phyloP scores from a whole-genome alignment of 2,113 vertebrate species.

The Strix uralensis region DNA sequence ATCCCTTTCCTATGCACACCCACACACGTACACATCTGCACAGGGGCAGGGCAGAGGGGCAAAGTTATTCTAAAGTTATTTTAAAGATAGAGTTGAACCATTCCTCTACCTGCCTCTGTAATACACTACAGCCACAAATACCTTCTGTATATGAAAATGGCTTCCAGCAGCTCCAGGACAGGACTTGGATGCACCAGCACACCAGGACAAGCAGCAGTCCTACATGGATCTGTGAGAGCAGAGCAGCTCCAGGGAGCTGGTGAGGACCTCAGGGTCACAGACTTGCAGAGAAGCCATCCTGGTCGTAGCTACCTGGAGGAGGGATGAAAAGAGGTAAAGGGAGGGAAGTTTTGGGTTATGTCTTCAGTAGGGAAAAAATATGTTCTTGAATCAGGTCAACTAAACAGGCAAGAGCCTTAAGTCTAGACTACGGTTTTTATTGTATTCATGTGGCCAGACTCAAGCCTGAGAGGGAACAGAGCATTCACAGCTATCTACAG shows the following conservation, averaged over 20 bases:
- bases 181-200: neutral
- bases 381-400: neutral
- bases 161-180: neutral
- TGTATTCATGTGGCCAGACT: neutral
- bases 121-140: rapidly evolving
- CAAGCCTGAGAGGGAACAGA: neutral
- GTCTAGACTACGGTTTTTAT: neutral
- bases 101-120: neutral
- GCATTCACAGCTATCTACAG: neutral
- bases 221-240: neutral
- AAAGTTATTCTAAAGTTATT: neutral
- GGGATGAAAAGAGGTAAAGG: neutral
- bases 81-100: neutral
- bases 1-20: neutral
- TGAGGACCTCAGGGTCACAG: neutral
- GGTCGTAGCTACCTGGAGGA: neutral
- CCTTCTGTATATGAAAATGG: neutral
- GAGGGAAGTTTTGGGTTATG: neutral
- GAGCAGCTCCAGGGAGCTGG: neutral
- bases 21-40: neutral
- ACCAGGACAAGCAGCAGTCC: neutral
- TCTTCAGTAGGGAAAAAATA: neutral
- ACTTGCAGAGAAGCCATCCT: neutral
- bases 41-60: neutral
- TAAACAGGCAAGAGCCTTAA: neutral